Evolutionary conservation across 2,888 invertebrate genomes (phyloP), one percentile per base, ranked within the genome.

Genomic region (Ptychoptera albimana): DNA sequence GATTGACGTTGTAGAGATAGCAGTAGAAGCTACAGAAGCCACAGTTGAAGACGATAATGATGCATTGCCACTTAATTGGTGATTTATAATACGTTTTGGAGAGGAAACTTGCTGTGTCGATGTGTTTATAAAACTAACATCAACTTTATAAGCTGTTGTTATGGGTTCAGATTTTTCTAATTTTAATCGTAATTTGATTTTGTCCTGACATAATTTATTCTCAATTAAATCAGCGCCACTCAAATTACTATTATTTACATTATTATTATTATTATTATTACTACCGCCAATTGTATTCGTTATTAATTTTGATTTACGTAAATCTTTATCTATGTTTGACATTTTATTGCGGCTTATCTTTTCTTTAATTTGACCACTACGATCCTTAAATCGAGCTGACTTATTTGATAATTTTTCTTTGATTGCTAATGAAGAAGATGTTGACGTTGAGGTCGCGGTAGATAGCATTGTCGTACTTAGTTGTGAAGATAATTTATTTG

Each of bases 141-240:
- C 83, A 16, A 83, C 82, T 63, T 85, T 85, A 60, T 86, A 86
- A 1, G 84, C 81, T 1, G 81, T 74, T 51, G 77, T 77, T 1
- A 82, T 75, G 0, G 84, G 84, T 60, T 87, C 87, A 39, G 78
- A 79, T 58, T 86, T 86, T 54, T 87, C 88, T 48, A 89, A 62
- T 58, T 88, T 88, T 34, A 89, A 66, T 50, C 87, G 70, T 42
- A 89, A 64, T 59, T 87, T 88, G 48, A 88, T 81, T 56, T 87
- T 85, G 57, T 88, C 86, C 50, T 70, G 70, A 7, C 23, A 23
- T 23, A 23, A 23, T 23, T 23, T 23, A 23, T 46, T 48, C 39
- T 15, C 43, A n/a, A 23, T n/a, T 14, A 39, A 23, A 4, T 32
- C 15, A 2, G 42, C 34, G 15, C 40, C 32, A 23, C 23, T 23